Base-by-base conservation (phyloP, 1,140 invertebrate species). In the Leptopilina boulardi region DNA sequence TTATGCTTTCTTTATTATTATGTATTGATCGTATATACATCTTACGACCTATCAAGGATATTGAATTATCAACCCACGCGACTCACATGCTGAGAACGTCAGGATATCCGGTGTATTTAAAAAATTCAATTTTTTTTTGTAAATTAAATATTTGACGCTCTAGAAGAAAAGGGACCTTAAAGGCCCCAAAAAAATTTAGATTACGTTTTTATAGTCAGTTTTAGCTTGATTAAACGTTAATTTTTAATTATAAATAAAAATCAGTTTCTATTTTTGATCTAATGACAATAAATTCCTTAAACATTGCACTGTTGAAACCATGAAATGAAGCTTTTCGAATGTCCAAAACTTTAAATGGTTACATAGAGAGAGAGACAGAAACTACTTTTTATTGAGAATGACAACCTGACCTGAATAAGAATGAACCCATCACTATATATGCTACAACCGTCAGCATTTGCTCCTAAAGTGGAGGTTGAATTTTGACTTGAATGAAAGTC, bases 261-360 rank as follows among this genome's bases (percentile, higher is more conserved):
- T n/a, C n/a, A n/a, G n/a, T n/a, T n/a, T n/a, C n/a, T n/a, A n/a
- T n/a, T n/a, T n/a, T n/a, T n/a, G n/a, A n/a, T n/a, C n/a, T n/a
- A n/a, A n/a, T n/a, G n/a, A n/a, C n/a, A n/a, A n/a, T n/a, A n/a
- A n/a, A n/a, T n/a, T n/a, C n/a, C n/a, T n/a, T n/a, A n/a, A n/a
- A n/a, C n/a, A n/a, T n/a, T n/a, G n/a, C n/a, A 42, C 56, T 51
- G 38, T 5, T n/a, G 47, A 51, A 51, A 51, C 15, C 15, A 51
- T 18, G 47, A 51, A 54, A 42, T 23, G 3, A 13, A n/a, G 21
- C 38, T 71, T 75, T 71, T 51, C 21, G 73, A 78, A 78, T 78
- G 70, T 70, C 23, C 77, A 42, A 66, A 70, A 56, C 77, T 78
- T 56, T 70, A 78, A 78, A 75, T 78, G 56, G 34, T 21, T 38